Evolutionary conservation across 2,888 invertebrate species (phyloP), one percentile per base, ranked within the genome.

Genomic region (Macropis europaea): DNA sequence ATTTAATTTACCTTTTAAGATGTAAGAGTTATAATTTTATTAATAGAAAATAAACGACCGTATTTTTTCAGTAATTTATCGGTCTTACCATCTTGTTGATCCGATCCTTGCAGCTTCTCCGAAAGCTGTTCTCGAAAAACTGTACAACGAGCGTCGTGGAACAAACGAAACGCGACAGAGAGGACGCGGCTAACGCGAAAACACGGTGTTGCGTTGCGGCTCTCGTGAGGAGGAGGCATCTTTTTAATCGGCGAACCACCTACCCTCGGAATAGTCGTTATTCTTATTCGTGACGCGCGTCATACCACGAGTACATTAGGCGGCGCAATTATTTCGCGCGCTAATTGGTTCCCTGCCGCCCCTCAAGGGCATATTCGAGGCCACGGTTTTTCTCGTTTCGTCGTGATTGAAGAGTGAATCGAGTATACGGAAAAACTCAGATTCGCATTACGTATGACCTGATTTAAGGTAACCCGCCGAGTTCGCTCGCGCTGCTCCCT

Each of bases 21-120:
- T 64, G 60, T 81, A 79, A 75, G 75, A 47, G 75, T 26, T 54
- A 69, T 77, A 81, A 79, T 79, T 79, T 79, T 75, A 68, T 77
- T 64, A 69, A 79, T 79, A 81, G 74, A 60, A 69, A 81, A 81
- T 81, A 81, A 81, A 81, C 60, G 48, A 81, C 42, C 48, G 67
- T 81, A 81, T 81, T 81, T 81, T 81, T 81, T 76, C 78, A 81
- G 26, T 67, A 76, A 60, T 1, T 32, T 15, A n/a, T 34, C 13
- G 9, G 7, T 15, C 24, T 5, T n/a, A n/a, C n/a, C n/a, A n/a
- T n/a, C n/a, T n/a, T n/a, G n/a, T n/a, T n/a, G n/a, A n/a, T n/a
- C n/a, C n/a, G n/a, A n/a, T n/a, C n/a, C n/a, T n/a, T n/a, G n/a
- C n/a, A n/a, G n/a, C n/a, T n/a, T n/a, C n/a, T n/a, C n/a, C n/a